A percentile compares a stretch with the other conserved stretches of the same genome.
phyloP scores from a whole-genome alignment of 2,797 vertebrate species.

The Enteromius thamalakanensis region DNA sequence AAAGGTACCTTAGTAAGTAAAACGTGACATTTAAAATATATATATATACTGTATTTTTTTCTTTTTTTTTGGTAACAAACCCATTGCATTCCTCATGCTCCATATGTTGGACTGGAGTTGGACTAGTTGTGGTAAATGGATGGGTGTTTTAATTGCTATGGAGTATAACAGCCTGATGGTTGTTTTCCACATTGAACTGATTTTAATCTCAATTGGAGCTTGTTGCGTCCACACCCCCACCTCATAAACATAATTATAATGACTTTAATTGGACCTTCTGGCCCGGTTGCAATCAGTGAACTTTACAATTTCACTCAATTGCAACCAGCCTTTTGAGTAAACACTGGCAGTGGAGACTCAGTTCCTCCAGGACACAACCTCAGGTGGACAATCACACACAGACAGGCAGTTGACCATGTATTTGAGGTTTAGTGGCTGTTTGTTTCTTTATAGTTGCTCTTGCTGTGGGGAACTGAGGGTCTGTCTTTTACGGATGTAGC shows the following conservation, averaged over 20 bases:
- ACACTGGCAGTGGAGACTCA: constrained; percentile 40
- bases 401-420: not conserved
- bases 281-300: constrained; percentile 73
- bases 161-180: constrained; percentile 19
- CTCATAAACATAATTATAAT: constrained; percentile 73
- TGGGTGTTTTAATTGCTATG: constrained; percentile 19
- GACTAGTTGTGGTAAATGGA: constrained; percentile 57
- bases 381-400: not conserved
- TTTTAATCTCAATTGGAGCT: constrained; percentile 63
- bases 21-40: not conserved
- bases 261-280: constrained; percentile 72
- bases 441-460: constrained; percentile 31
- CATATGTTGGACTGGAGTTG: not conserved
- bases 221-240: constrained; percentile 42
- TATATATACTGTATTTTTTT: not conserved
- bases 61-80: not conserved
- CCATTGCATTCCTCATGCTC: not conserved
- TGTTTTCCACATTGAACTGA: constrained; percentile 55
- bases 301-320: constrained; percentile 73
- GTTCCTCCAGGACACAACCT: constrained; percentile 1
- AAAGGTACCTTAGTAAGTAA: not conserved
- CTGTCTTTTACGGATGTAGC: constrained; percentile 56
- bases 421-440: not conserved
- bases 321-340: constrained; percentile 72
- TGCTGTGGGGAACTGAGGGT: constrained; percentile 41